Evolutionary conservation across 1,140 invertebrate species (phyloP).

Genomic region (Trichoplusia ni): DNA sequence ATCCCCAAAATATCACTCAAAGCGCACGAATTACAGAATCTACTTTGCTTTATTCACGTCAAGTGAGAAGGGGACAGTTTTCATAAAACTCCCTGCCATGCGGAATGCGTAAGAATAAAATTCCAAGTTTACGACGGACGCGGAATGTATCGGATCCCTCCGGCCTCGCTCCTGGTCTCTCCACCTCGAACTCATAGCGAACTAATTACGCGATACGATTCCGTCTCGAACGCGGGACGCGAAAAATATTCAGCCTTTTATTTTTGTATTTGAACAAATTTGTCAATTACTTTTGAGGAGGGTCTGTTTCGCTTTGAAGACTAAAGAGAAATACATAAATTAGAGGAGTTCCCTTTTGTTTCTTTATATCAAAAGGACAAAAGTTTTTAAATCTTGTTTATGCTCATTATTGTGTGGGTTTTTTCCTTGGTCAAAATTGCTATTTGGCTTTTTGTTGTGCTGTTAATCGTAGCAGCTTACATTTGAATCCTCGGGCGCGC

Average conservation of each 20-base stretch:
- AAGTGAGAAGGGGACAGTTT: constrained; percentile 58
- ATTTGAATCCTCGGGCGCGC: constrained; percentile 43
- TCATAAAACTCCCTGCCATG: constrained; percentile 56
- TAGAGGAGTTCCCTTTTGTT: constrained; percentile 56
- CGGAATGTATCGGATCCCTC: constrained; percentile 45
- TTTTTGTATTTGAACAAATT: constrained; percentile 64
- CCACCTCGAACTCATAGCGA: constrained; percentile 42
- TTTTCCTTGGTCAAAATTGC: constrained; percentile 37
- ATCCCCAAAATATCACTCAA: constrained; percentile 66
- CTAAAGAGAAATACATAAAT: constrained; percentile 60
- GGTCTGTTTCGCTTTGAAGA: constrained; percentile 52
- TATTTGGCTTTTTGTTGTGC: constrained; percentile 41
- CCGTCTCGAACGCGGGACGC: constrained; percentile 37
- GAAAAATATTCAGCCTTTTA: constrained; percentile 45
- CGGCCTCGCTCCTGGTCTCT: neutral
- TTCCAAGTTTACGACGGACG: constrained; percentile 56
- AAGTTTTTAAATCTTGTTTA: constrained; percentile 62
- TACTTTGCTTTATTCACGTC: constrained; percentile 46
- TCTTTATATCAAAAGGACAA: constrained; percentile 53
- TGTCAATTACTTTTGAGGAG: constrained; percentile 62
- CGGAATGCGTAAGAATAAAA: constrained; percentile 61
- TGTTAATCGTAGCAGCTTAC: constrained; percentile 39
- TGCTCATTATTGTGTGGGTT: constrained; percentile 50
- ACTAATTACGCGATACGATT: constrained; percentile 61
- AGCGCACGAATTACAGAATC: constrained; percentile 65